Percentiles rank a stretch among this genome's conserved stretches.
phyloP scores from a whole-genome alignment of 2,797 vertebrate genomes.

The Clarias fuscus region DNA sequence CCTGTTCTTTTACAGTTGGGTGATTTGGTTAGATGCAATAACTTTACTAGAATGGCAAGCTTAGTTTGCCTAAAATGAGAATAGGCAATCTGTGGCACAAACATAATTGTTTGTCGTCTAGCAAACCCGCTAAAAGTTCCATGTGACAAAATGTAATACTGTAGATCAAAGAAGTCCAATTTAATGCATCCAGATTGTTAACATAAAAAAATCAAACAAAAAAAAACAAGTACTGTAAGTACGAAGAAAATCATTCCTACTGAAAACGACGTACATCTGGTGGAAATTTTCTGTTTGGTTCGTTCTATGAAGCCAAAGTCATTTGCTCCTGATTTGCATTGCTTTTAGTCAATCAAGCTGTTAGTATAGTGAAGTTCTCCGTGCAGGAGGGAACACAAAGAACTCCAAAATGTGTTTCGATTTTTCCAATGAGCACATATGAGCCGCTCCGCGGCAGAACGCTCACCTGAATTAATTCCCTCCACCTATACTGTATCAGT shows the following conservation, averaged over 20 bases:
- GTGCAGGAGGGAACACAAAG: neutral
- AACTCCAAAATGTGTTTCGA: conserved; percentile 22
- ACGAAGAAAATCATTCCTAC: neutral
- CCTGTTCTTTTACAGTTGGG: neutral
- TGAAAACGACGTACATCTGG: neutral
- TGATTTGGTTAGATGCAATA: neutral
- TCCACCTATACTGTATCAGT: conserved; percentile 50
- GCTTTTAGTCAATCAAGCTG: neutral
- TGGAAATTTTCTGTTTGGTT: neutral
- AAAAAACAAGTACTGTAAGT: neutral
- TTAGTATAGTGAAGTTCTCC: neutral
- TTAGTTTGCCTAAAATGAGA: neutral
- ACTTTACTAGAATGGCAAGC: neutral
- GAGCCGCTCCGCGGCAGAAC: neutral
- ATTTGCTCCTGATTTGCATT: conserved; percentile 8
- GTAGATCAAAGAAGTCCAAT: neutral
- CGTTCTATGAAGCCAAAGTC: neutral
- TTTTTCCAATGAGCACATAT: conserved; percentile 10
- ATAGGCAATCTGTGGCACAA: neutral
- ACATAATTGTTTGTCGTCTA: neutral
- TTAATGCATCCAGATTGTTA: neutral
- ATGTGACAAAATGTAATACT: neutral
- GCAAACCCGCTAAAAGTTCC: neutral
- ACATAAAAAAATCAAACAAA: neutral
- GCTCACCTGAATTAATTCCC: conserved; percentile 38